These are phyloP conservation scores for Drosophila kanapiae DNA, from an alignment of 1,140 invertebrate genomes.

Conservation along the genomic window DNA sequence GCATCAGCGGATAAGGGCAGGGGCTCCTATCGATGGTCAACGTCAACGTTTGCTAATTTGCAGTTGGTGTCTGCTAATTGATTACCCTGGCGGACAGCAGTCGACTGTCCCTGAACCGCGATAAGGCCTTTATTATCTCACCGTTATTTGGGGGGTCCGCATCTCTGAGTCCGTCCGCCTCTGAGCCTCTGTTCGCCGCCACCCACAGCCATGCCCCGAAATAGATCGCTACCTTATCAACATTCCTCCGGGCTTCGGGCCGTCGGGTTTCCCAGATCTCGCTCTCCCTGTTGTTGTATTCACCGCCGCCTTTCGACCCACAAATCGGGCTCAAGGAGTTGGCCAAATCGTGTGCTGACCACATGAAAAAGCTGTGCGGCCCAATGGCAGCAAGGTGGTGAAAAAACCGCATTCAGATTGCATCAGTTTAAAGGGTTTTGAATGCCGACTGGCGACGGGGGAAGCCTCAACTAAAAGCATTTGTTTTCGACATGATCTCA, in stretches of 20 bases:
- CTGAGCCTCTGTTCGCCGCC: background rate
- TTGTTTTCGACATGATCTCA: constrained; percentile 28
- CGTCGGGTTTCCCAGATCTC: constrained; percentile 54
- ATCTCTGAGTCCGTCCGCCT: background rate
- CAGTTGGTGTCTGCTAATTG: constrained; percentile 71
- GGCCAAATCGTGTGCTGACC: background rate
- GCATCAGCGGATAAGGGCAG: background rate
- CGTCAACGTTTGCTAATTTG: constrained; percentile 70
- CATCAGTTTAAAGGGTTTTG: constrained; percentile 5
- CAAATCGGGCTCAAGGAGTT: constrained; percentile 16
- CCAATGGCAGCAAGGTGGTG: background rate
- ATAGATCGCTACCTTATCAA: constrained; percentile 50
- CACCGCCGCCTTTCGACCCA: constrained; percentile 21
- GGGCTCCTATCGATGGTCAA: constrained; percentile 30
- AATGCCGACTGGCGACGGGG: background rate
- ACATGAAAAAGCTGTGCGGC: background rate
- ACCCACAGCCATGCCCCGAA: constrained; percentile 12
- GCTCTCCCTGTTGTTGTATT: constrained; percentile 53
- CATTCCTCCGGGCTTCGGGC: constrained; percentile 24
- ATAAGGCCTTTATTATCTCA: constrained; percentile 55
- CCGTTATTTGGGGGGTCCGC: constrained; percentile 60
- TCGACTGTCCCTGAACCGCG: constrained; percentile 31
- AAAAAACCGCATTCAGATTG: background rate
- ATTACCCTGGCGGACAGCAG: constrained; percentile 51
- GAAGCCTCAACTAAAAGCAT: constrained; percentile 19